phyloP scores from a whole-genome alignment of 1,140 invertebrate species.

The Philotrypesis tridentata region DNA sequence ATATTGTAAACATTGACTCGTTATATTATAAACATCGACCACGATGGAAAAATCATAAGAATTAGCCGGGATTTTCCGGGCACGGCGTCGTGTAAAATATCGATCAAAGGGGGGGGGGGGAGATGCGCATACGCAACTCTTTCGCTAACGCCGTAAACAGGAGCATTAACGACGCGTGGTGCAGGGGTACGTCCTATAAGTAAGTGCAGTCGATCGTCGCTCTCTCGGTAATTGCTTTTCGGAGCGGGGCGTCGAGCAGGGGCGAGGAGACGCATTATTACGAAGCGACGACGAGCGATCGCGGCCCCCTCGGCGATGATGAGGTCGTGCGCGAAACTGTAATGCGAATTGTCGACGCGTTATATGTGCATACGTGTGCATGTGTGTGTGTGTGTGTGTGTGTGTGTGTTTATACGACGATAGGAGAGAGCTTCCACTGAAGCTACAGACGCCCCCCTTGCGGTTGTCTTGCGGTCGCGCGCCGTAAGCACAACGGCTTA shows the following conservation, averaged over 20 bases:
- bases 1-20: too few relatives aligned
- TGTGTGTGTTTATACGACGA: too few relatives aligned
- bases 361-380: too few relatives aligned
- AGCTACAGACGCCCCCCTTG: not conserved
- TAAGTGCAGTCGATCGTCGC: not conserved
- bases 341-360: not conserved
- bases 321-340: not conserved
- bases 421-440: not conserved
- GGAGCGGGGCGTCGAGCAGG: not conserved
- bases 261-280: not conserved
- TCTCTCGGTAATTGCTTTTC: slow-evolving; percentile 18
- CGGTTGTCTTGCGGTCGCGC: not conserved
- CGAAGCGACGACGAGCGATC: not conserved
- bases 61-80: too few relatives aligned
- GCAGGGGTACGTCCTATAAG: not conserved
- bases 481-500: not conserved
- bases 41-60: too few relatives aligned
- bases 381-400: too few relatives aligned
- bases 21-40: too few relatives aligned
- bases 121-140: not conserved
- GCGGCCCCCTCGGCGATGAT: not conserved
- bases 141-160: too few relatives aligned
- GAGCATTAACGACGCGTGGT: too few relatives aligned
- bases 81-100: too few relatives aligned
- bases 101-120: too few relatives aligned